phyloP scores from a whole-genome alignment of 1,140 invertebrate species.

The Halictus rubicundus region DNA sequence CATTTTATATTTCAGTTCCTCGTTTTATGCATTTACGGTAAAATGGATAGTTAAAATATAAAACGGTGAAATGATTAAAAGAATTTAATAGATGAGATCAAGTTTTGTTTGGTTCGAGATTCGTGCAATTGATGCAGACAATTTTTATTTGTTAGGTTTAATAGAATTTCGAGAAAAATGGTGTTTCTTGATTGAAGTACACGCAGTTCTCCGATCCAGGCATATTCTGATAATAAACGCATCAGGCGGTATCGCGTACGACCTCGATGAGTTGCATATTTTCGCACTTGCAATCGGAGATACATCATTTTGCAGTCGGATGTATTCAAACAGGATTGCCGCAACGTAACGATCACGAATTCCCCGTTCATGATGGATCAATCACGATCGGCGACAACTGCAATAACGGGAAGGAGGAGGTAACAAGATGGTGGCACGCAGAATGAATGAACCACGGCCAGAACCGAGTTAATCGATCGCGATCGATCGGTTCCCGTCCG shows the following conservation, averaged over 20 bases:
- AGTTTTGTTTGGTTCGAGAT: no score
- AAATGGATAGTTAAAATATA: no score
- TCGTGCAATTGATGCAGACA: no score
- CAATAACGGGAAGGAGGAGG: slow-evolving; percentile 52
- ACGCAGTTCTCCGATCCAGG: no score
- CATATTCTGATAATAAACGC: no score
- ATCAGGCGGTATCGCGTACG: neutral
- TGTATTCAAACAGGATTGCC: neutral
- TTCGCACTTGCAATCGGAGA: neutral
- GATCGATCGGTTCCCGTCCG: slow-evolving; percentile 50
- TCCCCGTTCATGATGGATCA: slow-evolving; percentile 39
- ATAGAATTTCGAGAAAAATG: no score
- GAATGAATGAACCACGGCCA: slow-evolving; percentile 36
- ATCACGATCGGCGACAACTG: slow-evolving; percentile 59
- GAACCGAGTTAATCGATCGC: slow-evolving; percentile 59
- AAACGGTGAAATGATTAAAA: no score
- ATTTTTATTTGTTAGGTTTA: no score
- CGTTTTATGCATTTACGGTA: no score
- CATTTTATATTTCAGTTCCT: no score
- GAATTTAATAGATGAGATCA: no score
- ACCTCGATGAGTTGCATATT: neutral
- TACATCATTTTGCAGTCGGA: neutral
- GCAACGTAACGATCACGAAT: slow-evolving; percentile 27
- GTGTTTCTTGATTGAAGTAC: no score
- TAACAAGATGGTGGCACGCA: slow-evolving; percentile 19